Base-by-base conservation (phyloP, 2,797 vertebrate genomes). In the Falco novaeseelandiae region DNA sequence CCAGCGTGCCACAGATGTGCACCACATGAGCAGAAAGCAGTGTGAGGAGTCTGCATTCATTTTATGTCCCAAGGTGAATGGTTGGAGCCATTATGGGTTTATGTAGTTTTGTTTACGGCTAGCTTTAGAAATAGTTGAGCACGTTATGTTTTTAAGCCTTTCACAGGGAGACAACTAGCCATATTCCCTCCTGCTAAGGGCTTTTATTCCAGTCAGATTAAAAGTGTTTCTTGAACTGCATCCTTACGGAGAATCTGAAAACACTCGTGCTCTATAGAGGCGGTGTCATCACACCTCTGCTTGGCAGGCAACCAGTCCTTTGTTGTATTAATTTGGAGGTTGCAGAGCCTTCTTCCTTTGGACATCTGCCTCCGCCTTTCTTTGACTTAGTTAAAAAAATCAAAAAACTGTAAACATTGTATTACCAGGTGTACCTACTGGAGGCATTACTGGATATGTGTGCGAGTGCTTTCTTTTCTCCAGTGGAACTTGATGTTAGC, bases 1-100 rank as follows among this genome's bases (percentile, higher is more conserved):
- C 95, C 90, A 93, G 76, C 26, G 1, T 76, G 87, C 82, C 87
- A 62, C 96, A 98, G 82, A 87, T 98, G 97, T 94, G 86, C 58
- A 25, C 97, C 97, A 97, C 96, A 96, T 98, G 98, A 98, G 94
- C 83, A 89, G 77, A 91, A 79, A 93, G 94, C 81, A 29, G 74
- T 17, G 74, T 62, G 72, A 89, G 78, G 93, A 90, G 72, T 66
- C 96, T 74, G 87, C 59, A 7, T 69, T 93, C 95, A 91, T 97
- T 96, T 95, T 89, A 93, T 26, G 46, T 95, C 85, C 92, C 91
- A 92, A 89, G 91, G 91, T 87, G 93, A 87, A 77, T 32, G 82
- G 52, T 86, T 96, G 82, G 85, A 96, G 96, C 66, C 86, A 77
- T 62, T 93, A 77, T 20, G n/a, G 91, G 80, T 94, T 95, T 91